These are phyloP conservation scores for Anoura caudifer DNA, from an alignment of 2,113 vertebrate species.

Conservation along the genomic window DNA sequence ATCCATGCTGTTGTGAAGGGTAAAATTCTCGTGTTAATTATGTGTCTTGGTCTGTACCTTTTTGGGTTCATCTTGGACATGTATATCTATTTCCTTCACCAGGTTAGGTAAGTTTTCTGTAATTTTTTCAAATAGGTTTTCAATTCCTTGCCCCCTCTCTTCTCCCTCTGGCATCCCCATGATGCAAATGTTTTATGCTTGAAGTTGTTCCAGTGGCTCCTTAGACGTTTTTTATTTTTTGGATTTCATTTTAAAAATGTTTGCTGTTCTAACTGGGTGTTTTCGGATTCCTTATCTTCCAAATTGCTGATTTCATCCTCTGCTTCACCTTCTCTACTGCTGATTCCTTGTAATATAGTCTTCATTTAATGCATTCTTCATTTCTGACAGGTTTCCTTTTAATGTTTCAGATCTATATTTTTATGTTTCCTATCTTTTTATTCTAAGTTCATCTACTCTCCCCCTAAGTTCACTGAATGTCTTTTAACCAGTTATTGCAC, in stretches of 20 bases:
- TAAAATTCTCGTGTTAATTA: neutral
- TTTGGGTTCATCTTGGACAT: neutral
- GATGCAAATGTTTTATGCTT: neutral
- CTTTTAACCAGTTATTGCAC: neutral
- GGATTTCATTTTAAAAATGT: neutral
- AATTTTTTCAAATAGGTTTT: neutral
- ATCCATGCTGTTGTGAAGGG: no score
- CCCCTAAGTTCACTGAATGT: neutral
- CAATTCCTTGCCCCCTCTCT: neutral
- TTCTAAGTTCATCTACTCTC: neutral
- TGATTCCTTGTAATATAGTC: neutral
- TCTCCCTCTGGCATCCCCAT: neutral
- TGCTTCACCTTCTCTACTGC: neutral
- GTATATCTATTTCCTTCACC: neutral
- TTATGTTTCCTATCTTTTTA: neutral
- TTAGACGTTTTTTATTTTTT: neutral
- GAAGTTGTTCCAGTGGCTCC: neutral
- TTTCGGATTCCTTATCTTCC: neutral
- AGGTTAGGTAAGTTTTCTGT: neutral
- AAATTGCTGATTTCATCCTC: neutral
- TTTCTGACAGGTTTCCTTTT: neutral
- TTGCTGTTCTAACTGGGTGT: neutral
- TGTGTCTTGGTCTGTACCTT: neutral
- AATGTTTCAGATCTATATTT: neutral
- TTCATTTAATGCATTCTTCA: neutral